Base-by-base conservation (phyloP, 1,140 invertebrate species). In the Brachionus angularis region DNA sequence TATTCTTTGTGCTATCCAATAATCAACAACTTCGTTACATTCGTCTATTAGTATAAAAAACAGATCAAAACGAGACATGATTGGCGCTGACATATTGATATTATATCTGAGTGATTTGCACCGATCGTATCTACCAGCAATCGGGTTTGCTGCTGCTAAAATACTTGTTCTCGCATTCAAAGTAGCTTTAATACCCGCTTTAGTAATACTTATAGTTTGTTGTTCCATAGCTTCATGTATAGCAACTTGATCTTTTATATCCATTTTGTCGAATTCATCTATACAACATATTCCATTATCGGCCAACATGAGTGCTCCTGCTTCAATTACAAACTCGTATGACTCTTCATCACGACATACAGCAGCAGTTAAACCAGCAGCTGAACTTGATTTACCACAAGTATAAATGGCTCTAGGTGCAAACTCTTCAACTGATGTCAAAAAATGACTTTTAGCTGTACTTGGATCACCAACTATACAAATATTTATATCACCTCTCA, bases 171-270 rank as follows among this genome's bases (percentile, higher is more conserved):
- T 84, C 0, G 96, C 96, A 84, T 98, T 98, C 14, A 99, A 83
- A 0, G 96, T 98, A 1, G 96, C 85, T 78, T 93, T 87, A 0
- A 99, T 92, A 50, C 96, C 96, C 64, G 96, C 96, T 86, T 98
- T 98, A 0, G 96, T 95, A 61, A 99, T 87, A 1, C 94, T 96
- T 77, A 99, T 98, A 0, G 96, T 98, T 82, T 99, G 96, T 78
- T 99, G 96, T 86, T 99, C 96, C 96, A 99, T 99, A 50, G 96
- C 96, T 85, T 99, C 96, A 82, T 99, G 96, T 78, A 97, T 98
- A 27, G 96, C 96, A 5, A 98, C 94, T 81, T 98, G 95, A 85
- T 99, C 96, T 72, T 88, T 87, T 1, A 86, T 85, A 80, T 98
- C 96, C 96, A 99, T 99, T 84, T 99, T 98, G 78, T 99, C 96